These are phyloP conservation scores for Arrhopalites spinosus DNA, from an alignment of 2,888 invertebrate species.

Conservation along the genomic window DNA sequence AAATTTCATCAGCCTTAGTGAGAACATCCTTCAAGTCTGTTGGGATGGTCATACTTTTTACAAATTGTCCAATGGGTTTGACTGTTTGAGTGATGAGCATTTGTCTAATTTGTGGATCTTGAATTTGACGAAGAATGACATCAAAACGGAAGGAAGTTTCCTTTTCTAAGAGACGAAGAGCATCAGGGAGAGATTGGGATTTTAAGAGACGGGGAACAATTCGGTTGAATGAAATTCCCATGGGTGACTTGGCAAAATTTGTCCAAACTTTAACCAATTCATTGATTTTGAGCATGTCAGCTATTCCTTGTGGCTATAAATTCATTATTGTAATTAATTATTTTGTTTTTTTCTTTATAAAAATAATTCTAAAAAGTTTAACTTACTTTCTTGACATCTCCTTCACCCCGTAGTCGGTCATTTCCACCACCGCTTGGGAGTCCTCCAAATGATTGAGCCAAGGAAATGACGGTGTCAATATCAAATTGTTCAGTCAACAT, in stretches of 20 bases:
- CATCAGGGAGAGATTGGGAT: constrained; percentile 50
- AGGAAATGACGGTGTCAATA: constrained; percentile 49
- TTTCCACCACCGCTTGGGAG: constrained; percentile 12
- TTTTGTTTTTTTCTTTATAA: background rate
- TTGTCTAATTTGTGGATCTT: constrained; percentile 46
- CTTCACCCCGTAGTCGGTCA: constrained; percentile 41
- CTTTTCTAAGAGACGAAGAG: constrained; percentile 51
- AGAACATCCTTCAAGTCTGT: constrained; percentile 50
- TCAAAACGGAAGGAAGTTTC: constrained; percentile 54
- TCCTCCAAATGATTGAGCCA: constrained; percentile 49
- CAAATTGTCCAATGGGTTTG: constrained; percentile 50
- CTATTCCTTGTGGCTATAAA: constrained; percentile 40
- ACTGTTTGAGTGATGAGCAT: constrained; percentile 51
- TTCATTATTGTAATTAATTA: background rate
- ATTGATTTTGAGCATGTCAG: constrained; percentile 48
- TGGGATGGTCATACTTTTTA: constrained; percentile 47
- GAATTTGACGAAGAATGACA: constrained; percentile 47
- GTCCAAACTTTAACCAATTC: constrained; percentile 49
- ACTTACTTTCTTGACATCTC: constrained; percentile 26
- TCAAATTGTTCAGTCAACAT: constrained; percentile 50
- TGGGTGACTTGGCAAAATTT: constrained; percentile 48
- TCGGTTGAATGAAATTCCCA: constrained; percentile 51
- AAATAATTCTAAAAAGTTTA: background rate
- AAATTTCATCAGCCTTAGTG: constrained; percentile 48
- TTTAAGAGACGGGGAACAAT: constrained; percentile 53